Evolutionary conservation across 92 coral and sea anemone genomes (phyloP).

Genomic region (Zoanthus sociatus): DNA sequence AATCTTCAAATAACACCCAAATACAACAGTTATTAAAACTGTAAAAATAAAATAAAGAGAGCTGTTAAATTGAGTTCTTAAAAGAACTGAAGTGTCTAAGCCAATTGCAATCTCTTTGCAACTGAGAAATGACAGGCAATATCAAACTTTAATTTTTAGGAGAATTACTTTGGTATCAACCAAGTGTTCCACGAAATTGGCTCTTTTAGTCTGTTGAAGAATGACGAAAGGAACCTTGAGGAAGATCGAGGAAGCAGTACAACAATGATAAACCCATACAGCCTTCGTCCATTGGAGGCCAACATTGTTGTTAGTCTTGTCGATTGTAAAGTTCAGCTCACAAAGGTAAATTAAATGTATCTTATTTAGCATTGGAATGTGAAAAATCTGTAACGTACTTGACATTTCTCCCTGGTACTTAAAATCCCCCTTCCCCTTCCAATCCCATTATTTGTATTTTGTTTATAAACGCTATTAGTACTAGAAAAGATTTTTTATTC

Average conservation of each 20-base stretch:
- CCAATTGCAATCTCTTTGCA: neutral
- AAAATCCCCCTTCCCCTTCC: too few relatives aligned
- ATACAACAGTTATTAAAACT: too few relatives aligned
- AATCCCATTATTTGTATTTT: too few relatives aligned
- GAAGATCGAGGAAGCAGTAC: slow-evolving; percentile 33
- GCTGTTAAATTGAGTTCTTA: too few relatives aligned
- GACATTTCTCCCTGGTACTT: too few relatives aligned
- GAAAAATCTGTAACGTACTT: neutral
- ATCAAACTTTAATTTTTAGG: slow-evolving; percentile 53
- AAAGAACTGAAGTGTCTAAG: too few relatives aligned
- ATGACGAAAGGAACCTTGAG: slow-evolving; percentile 36
- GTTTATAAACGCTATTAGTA: too few relatives aligned
- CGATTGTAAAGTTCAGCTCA: slow-evolving; percentile 87
- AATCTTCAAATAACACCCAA: too few relatives aligned
- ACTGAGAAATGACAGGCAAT: neutral
- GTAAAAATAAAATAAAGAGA: too few relatives aligned
- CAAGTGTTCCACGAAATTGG: slow-evolving; percentile 87
- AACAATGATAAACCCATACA: slow-evolving; percentile 71
- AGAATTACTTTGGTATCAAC: slow-evolving; percentile 94
- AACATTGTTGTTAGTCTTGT: slow-evolving; percentile 81
- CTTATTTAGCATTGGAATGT: too few relatives aligned
- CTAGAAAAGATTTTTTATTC: too few relatives aligned
- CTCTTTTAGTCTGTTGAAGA: slow-evolving; percentile 65
- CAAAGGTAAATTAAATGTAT: slow-evolving; percentile 72
- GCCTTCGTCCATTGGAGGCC: slow-evolving; percentile 92